phyloP scores from a whole-genome alignment of 92 coral and sea anemone genomes.

The Umimayanthus chanpuru region DNA sequence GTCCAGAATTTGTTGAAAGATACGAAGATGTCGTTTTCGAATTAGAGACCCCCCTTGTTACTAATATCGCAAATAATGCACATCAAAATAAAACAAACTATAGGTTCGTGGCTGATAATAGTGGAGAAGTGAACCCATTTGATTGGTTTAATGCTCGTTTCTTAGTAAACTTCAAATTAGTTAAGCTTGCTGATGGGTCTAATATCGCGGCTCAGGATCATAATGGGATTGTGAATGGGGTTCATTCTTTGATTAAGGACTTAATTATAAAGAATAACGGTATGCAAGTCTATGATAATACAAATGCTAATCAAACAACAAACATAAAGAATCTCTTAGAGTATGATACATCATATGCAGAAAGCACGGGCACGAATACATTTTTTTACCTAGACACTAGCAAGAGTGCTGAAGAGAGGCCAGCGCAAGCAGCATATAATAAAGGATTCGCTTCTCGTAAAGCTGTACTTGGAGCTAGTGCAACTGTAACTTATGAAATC shows the following conservation, averaged over 20 bases:
- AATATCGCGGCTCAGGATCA: background rate
- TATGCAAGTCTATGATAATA: too few relatives aligned
- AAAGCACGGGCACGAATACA: background rate
- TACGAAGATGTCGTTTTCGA: too few relatives aligned
- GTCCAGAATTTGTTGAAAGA: background rate
- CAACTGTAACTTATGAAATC: background rate
- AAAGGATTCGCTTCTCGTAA: constrained; percentile 28
- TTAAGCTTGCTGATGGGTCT: constrained; percentile 1
- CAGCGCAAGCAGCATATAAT: too few relatives aligned
- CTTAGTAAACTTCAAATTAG: constrained; percentile 12
- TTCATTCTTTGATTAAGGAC: constrained; percentile 2
- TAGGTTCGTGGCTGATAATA: too few relatives aligned
- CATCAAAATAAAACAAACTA: too few relatives aligned
- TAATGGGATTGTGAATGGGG: background rate
- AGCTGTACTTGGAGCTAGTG: background rate
- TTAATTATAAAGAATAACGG: background rate
- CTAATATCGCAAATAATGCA: too few relatives aligned
- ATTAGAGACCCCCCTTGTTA: too few relatives aligned
- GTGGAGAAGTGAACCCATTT: too few relatives aligned
- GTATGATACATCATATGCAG: too few relatives aligned
- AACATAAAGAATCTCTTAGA: too few relatives aligned
- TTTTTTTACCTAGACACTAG: background rate
- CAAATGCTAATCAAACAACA: too few relatives aligned
- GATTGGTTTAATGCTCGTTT: constrained; percentile 19
- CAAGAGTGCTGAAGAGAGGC: too few relatives aligned